Conservation (phyloP, 2,797 vertebrate genomes). For the Anableps anableps region DNA sequence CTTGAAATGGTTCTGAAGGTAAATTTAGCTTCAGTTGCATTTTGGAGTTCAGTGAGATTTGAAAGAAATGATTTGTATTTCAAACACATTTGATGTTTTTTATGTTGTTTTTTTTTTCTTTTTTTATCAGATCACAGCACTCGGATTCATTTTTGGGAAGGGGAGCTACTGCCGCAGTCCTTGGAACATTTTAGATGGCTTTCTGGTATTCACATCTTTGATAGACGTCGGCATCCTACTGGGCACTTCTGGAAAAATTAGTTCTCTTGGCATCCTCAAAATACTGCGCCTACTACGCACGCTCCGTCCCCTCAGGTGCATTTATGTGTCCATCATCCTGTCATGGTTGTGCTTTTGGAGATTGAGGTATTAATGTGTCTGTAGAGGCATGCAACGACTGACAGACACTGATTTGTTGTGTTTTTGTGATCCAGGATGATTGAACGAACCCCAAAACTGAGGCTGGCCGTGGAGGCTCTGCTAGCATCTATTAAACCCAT, state of each 20-base stretch:
- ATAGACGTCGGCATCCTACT: constrained; percentile 86
- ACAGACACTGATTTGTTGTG: constrained; percentile 5
- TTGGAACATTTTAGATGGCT: constrained; percentile 90
- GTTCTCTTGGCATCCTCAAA: constrained; percentile 86
- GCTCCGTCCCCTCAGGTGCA: constrained; percentile 87
- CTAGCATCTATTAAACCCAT: constrained; percentile 90
- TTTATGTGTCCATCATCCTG: too few relatives aligned
- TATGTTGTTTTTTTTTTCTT: neutral
- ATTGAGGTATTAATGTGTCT: neutral
- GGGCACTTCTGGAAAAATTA: too few relatives aligned
- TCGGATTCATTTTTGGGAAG: constrained; percentile 85
- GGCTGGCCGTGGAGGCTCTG: constrained; percentile 90
- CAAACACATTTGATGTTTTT: neutral
- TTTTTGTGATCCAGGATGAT: constrained; percentile 82
- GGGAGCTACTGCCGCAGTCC: constrained; percentile 86
- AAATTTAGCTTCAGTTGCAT: constrained; percentile 42
- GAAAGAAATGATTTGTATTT: neutral
- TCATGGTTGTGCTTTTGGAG: neutral
- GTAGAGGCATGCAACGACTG: neutral
- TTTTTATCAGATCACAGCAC: constrained; percentile 83
- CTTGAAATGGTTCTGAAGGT: constrained; percentile 93
- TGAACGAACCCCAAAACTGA: constrained; percentile 88
- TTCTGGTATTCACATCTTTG: constrained; percentile 87
- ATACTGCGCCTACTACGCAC: constrained; percentile 88
- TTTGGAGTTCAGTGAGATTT: neutral